Conservation (phyloP, 2,888 invertebrate species). For the Drosophila pegasa region DNA sequence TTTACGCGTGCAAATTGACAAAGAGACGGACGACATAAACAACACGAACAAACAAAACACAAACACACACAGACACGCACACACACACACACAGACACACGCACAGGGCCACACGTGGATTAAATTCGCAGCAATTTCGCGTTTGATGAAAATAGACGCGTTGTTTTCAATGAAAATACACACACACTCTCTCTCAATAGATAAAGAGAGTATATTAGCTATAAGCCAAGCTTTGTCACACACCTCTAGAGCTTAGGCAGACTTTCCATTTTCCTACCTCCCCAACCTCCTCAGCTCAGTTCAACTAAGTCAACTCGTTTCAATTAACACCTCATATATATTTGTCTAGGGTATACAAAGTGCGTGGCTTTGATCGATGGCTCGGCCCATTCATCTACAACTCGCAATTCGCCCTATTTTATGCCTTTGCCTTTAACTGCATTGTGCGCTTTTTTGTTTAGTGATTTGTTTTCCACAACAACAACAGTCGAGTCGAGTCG, state of each 20-base stretch:
- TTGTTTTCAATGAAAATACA: slow-evolving; percentile 28
- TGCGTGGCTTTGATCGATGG: slow-evolving; percentile 38
- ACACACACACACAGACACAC: slow-evolving; percentile 14
- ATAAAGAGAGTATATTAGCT: neutral
- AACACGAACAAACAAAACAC: slow-evolving; percentile 28
- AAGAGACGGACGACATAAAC: slow-evolving; percentile 34
- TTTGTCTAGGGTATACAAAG: slow-evolving; percentile 34
- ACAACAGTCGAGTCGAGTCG: too few species aligned
- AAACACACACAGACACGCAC: slow-evolving; percentile 11
- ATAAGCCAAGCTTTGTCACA: neutral
- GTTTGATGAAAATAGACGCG: slow-evolving; percentile 60
- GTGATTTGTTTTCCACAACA: slow-evolving; percentile 75
- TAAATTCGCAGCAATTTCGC: slow-evolving; percentile 73
- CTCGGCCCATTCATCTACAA: slow-evolving; percentile 31
- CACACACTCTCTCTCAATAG: neutral
- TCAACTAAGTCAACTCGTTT: neutral
- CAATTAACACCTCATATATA: neutral
- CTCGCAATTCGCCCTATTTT: slow-evolving; percentile 52
- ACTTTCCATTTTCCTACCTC: neutral
- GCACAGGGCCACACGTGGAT: slow-evolving; percentile 48
- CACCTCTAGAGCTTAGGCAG: too few species aligned
- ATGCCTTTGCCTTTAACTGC: slow-evolving; percentile 64
- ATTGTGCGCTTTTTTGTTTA: slow-evolving; percentile 77
- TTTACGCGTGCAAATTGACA: slow-evolving; percentile 76
- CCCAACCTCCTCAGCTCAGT: too few species aligned